Evolutionary conservation across 2,888 invertebrate species (phyloP), one percentile per base, ranked within the genome.

Genomic region (Orgyia antiqua): DNA sequence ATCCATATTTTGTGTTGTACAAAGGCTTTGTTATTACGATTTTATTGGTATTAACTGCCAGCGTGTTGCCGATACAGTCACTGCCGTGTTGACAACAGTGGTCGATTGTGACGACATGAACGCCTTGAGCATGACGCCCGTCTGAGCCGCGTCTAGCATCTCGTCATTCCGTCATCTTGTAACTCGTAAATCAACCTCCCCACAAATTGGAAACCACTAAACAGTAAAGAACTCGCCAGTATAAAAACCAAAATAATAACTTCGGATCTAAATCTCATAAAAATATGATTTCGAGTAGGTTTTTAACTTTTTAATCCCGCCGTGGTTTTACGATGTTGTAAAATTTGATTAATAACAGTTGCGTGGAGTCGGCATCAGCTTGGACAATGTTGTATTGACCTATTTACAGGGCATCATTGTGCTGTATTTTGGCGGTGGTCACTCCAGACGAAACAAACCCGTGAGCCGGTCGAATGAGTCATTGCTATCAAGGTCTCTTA

Each of bases 181-280:
- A 42, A 45, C 51, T 56, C 76, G 68, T 84, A 84, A 84, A 84
- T 84, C 80, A 79, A 44, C 34, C 56, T 45, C 47, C 51, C 65
- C 71, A 78, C 73, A 74, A 77, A 83, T 80, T 79, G 69, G 75
- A 79, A 77, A 71, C 58, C 60, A 67, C 67, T 31, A 36, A 36
- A 36, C 31, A 66, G 64, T 70, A 68, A 75, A 71, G 68, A 66
- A 58, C 73, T 64, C 60, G 57, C 60, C 23, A 39, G 71, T 73
- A 76, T 77, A 51, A 70, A 79, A 68, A 59, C 58, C 62, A 65
- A 67, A 77, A 76, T 72, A 71, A 77, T 73, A 79, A 75, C 69
- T 66, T 66, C 67, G 75, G 80, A 84, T 84, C 82, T 83, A 83
- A 83, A 77, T 69, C 65, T 67, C 77, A 77, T 86, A 83, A 84